Evolutionary conservation across 1,140 invertebrate species (phyloP), one percentile per base, ranked within the genome.

Genomic region (Drosophila rufa): DNA sequence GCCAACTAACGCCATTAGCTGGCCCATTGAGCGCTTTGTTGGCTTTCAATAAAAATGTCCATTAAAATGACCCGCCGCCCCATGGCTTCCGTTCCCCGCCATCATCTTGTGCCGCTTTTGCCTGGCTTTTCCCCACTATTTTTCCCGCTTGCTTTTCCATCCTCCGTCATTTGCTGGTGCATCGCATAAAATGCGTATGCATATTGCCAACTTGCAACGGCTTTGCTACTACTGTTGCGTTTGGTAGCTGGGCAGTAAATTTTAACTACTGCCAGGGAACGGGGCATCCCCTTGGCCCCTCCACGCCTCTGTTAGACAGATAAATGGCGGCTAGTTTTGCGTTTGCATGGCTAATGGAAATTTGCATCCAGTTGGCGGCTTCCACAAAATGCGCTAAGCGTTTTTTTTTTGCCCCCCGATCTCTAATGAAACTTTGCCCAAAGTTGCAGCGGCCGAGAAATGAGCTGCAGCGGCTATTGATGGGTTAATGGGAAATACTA

Each of bases 1-100:
- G 69, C 82, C 74, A 85, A 85, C 82, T 82, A 85, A 85, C 82
- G 85, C 83, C 83, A 87, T 87, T 87, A 89, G 84, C 85, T 78
- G 77, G 84, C 71, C 83, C 84, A 89, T 87, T 89, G 84, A 87
- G 80, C 84, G 80, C 84, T 89, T 87, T 87, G 83, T 89, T 87
- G 83, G 83, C 83, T 87, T 87, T 89, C 83, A 87, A 89, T 87
- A 87, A 87, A 87, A 89, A 89, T 87, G 89, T 87, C 83, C 83
- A 87, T 83, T 87, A 83, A 87, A 87, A 80, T 87, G 67, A 70
- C 78, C 55, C 51, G 42, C 46, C 57, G 46, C 43, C 58, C 48
- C 62, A 46, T 12, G 15, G 22, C 38, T 30, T 40, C 36, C 17
- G n/a, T 17, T 43, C n/a, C n/a, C 19, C n/a, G 47, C 11, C 50